These are phyloP conservation scores for Portunus trituberculatus DNA, from an alignment of 1,140 invertebrate genomes.

Conservation along the genomic window DNA sequence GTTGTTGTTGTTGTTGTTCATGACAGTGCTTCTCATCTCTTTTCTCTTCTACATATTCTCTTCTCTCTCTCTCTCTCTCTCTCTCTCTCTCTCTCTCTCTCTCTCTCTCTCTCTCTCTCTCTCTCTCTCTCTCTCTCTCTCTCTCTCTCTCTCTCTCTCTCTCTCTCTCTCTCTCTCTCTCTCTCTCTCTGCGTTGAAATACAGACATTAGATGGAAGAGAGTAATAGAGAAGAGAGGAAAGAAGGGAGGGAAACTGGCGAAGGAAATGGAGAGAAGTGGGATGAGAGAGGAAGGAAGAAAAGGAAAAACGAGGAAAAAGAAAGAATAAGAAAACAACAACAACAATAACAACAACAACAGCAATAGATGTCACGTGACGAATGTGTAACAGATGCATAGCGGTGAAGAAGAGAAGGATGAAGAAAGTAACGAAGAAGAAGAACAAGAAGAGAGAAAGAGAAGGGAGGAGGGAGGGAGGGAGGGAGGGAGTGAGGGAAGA, in stretches of 20 bases:
- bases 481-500: no score
- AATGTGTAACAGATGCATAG: neutral
- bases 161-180: no score
- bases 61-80: slow-evolving; percentile 6
- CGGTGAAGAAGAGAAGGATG: neutral
- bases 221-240: neutral
- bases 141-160: no score
- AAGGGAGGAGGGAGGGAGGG: no score
- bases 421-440: no score
- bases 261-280: neutral
- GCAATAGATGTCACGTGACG: neutral
- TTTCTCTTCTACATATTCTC: neutral
- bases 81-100: slow-evolving; percentile 7
- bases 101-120: slow-evolving; percentile 15
- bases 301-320: no score
- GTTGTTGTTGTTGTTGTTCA: neutral
- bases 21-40: neutral
- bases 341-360: no score
- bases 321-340: no score
- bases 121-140: no score
- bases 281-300: neutral
- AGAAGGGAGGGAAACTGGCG: neutral
- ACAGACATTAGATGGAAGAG: neutral
- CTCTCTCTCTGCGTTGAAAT: no score
- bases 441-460: no score